Percentiles rank a stretch among this genome's conserved stretches.
These are phyloP conservation scores for Clistopyga incitator DNA, from an alignment of 2,888 invertebrate species.

Conservation along the genomic window DNA sequence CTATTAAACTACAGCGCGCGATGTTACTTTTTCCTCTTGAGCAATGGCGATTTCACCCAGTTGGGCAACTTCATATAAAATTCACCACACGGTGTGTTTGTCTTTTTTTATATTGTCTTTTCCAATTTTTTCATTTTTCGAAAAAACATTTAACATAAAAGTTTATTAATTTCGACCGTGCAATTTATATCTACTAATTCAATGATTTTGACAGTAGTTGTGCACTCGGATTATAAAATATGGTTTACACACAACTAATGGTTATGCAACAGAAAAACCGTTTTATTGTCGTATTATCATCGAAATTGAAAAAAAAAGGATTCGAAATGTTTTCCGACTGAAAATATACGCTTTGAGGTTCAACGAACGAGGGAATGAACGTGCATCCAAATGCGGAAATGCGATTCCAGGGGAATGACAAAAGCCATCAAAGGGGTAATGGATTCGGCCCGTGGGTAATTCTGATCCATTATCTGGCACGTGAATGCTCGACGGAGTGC, in stretches of 20 bases:
- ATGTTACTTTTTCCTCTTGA: not conserved
- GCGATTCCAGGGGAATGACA: constrained; percentile 46
- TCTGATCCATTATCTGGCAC: constrained; percentile 56
- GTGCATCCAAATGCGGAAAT: constrained; percentile 45
- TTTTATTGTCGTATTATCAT: constrained; percentile 4
- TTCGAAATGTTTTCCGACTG: not conserved
- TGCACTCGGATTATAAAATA: not conserved
- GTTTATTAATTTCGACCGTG: not conserved
- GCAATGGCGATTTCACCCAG: constrained; percentile 11
- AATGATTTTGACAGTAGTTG: too few species aligned
- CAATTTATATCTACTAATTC: not conserved
- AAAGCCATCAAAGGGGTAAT: constrained; percentile 59
- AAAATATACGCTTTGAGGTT: not conserved
- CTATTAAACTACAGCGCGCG: constrained; percentile 49
- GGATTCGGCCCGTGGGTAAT: constrained; percentile 57
- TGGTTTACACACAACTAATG: not conserved
- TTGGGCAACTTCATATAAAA: not conserved
- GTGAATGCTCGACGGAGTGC: constrained; percentile 4
- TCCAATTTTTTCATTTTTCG: not conserved
- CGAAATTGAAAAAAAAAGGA: constrained; percentile 18
- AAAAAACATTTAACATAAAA: not conserved
- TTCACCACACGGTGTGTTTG: not conserved
- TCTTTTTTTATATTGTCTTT: not conserved
- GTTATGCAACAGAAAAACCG: constrained; percentile 12
- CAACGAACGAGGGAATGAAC: not conserved